Conservation (phyloP, 2,113 vertebrate species). For the Sula dactylatra region DNA sequence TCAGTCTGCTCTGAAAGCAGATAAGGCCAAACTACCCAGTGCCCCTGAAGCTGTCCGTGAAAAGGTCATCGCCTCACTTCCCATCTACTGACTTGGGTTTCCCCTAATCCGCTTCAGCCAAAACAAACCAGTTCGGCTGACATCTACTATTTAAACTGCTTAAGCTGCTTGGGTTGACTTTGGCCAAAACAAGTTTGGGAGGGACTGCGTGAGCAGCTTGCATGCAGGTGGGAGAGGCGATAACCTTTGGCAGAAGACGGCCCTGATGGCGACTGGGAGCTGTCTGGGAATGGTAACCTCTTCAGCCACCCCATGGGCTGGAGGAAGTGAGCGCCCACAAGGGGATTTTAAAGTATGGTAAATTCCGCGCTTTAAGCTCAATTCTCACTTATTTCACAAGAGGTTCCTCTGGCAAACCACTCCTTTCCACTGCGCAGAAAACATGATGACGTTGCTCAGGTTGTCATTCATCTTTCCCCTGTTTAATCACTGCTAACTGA, state of each 20-base stretch:
- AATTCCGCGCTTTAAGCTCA: background rate
- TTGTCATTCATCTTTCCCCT: slow-evolving; percentile 25
- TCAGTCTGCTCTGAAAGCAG: background rate
- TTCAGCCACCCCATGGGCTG: background rate
- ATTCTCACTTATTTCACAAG: slow-evolving; percentile 15
- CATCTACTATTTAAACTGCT: background rate
- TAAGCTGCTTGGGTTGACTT: background rate
- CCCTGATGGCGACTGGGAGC: background rate
- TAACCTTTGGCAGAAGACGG: background rate
- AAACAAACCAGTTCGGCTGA: background rate
- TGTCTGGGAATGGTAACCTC: background rate
- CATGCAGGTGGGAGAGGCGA: background rate
- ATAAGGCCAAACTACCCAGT: background rate
- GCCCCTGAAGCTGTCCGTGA: background rate
- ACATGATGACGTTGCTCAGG: background rate
- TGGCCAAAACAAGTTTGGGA: background rate
- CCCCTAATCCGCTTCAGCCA: background rate
- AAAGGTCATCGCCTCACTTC: background rate
- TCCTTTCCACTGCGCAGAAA: background rate
- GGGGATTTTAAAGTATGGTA: background rate
- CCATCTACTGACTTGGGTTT: slow-evolving; percentile 2
- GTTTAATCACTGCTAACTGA: slow-evolving; percentile 58
- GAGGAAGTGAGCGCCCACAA: background rate
- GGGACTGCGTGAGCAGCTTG: background rate
- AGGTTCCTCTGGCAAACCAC: slow-evolving; percentile 17